Percentiles rank a stretch among this genome's conserved stretches.
These are phyloP conservation scores for Hemicentrotus pulcherrimus DNA, from an alignment of 35 echinoderm and acorn worm genomes.

Conservation along the genomic window DNA sequence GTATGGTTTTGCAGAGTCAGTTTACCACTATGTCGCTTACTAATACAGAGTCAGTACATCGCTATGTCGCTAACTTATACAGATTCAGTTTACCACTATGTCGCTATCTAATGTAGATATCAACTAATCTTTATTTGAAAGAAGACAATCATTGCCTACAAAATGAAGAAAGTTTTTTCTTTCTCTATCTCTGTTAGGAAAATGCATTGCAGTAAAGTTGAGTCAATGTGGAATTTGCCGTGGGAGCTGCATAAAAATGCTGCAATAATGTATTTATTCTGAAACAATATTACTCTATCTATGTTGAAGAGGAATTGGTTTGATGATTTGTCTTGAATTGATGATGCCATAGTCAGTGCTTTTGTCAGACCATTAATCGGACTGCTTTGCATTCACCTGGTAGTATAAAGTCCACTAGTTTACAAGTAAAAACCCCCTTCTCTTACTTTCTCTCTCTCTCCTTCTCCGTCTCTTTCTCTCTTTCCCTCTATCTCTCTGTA, in stretches of 20 bases:
- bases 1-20: not conserved
- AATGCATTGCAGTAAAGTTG: not conserved
- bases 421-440: not conserved
- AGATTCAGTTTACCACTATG: not conserved
- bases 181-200: not conserved
- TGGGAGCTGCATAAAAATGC: not conserved
- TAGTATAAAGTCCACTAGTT: too few species aligned
- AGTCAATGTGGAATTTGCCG: not conserved
- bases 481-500: not conserved
- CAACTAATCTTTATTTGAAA: not conserved
- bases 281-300: too few species aligned
- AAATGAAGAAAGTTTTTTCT: not conserved
- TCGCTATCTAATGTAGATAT: not conserved
- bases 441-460: not conserved
- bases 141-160: not conserved
- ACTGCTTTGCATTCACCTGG: too few species aligned
- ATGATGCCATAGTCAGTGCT: too few species aligned
- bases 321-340: too few species aligned
- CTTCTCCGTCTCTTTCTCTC: not conserved
- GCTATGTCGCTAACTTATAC: constrained; percentile 1
- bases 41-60: too few species aligned
- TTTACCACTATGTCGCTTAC: not conserved
- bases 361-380: too few species aligned
- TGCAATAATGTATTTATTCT: not conserved
- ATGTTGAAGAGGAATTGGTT: too few species aligned